Evolutionary conservation across 2,113 vertebrate species (phyloP), one percentile per base, ranked within the genome.

Genomic region (Haplochromis vanheusdeni): DNA sequence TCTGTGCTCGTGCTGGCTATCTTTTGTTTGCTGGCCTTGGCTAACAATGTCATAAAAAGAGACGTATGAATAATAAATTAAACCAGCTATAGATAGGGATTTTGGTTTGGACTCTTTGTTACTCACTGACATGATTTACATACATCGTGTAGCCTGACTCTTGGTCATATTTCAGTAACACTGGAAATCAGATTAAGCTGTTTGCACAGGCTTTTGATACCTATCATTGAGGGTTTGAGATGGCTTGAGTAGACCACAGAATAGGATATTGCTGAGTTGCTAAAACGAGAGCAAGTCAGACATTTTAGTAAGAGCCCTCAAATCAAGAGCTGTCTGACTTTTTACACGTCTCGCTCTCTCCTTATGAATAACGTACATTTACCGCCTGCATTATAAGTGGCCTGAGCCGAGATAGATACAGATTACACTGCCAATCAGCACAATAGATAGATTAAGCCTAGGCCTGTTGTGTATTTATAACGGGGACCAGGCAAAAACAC

Each of bases 31-130:
- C 62, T 51, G 81, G 17, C 83, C 79, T 70, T 33, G 7, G 86
- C 85, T 91, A 89, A 90, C 82, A 17, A 89, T 84, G 54, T 89
- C 87, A 85, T 92, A 89, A 91, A 93, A 85, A 83, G 85, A 91
- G 75, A 79, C 21, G 75, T 40, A 92, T 95, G 84, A 94, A 95
- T 94, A 91, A 95, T 95, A 80, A 91, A 93, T 94, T 89, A 81
- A 85, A 84, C 81, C 85, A 42, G 80, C 17, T 42, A 90, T 90
- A 89, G 84, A 82, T 55, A 12, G 40, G 3, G 58, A 49, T 79
- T 88, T 92, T 79, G 55, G 35, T 73, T 89, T 87, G 79, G 79
- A 83, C 83, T 91, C 85, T 86, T 89, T 80, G 79, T 88, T 79
- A 90, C 56, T 91, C 75, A 17, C 51, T 81, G 62, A 33, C 79